A percentile compares a stretch with the other conserved stretches of the same genome.
These are phyloP conservation scores for Trichosurus vulpecula DNA, from an alignment of 2,797 vertebrate genomes.

Conservation along the genomic window DNA sequence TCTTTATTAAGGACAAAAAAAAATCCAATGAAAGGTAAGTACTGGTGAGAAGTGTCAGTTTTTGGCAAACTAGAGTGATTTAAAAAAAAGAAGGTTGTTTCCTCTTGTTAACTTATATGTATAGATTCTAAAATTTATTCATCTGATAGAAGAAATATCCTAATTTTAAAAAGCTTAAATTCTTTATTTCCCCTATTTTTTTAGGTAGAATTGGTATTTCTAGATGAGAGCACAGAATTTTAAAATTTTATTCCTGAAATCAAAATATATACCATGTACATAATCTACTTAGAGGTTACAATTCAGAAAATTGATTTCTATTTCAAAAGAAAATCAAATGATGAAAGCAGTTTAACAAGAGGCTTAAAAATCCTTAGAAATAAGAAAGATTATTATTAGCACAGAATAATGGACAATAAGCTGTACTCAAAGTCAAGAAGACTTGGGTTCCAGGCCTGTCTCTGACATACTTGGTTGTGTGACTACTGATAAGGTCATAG, in stretches of 20 bases:
- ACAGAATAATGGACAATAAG: not conserved
- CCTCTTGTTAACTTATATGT: not conserved
- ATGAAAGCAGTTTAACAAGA: constrained; percentile 38
- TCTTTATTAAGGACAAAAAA: constrained; percentile 6
- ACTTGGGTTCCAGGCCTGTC: not conserved
- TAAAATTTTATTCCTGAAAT: constrained; percentile 57
- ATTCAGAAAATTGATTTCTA: constrained; percentile 40
- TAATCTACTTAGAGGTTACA: constrained; percentile 28
- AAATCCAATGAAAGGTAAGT: constrained; percentile 23
- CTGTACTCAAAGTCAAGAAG: not conserved
- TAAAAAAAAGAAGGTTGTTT: constrained; percentile 47
- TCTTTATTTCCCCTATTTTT: constrained; percentile 44
- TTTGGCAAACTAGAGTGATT: constrained; percentile 29
- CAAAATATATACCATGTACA: constrained; percentile 32
- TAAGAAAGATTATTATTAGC: not conserved
- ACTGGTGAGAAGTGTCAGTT: constrained; percentile 29
- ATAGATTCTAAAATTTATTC: constrained; percentile 45
- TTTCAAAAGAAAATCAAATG: constrained; percentile 55
- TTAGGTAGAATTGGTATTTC: constrained; percentile 44
- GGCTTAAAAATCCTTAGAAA: not conserved
- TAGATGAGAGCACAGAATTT: constrained; percentile 18
- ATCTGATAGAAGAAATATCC: not conserved
- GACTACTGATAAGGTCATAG: not conserved
- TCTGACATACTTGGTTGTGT: not conserved
- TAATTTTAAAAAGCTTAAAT: not conserved